These are phyloP conservation scores for Chymomyza fuscimana DNA, from an alignment of 2,888 invertebrate species.

Conservation along the genomic window DNA sequence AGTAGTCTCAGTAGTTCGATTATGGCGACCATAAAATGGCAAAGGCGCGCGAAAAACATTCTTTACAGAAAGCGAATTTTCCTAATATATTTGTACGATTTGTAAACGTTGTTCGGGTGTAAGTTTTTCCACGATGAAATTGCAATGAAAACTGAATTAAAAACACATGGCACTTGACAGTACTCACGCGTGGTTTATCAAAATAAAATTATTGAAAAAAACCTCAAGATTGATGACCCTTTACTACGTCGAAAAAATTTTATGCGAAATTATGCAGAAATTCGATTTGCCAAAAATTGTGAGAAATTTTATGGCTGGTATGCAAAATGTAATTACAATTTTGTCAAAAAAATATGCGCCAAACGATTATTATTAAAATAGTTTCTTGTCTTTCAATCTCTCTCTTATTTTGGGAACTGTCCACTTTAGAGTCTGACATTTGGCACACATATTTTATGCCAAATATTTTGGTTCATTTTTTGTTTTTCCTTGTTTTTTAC, in stretches of 20 bases:
- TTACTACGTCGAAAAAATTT: constrained; percentile 4
- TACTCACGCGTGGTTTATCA: too few species aligned
- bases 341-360: constrained; percentile 38
- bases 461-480: background rate
- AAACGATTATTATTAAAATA: constrained; percentile 35
- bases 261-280: background rate
- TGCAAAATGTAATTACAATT: constrained; percentile 41
- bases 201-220: too few species aligned
- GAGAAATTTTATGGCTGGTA: constrained; percentile 53
- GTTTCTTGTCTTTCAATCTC: background rate
- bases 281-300: constrained; percentile 17
- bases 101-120: too few species aligned
- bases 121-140: too few species aligned
- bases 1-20: too few species aligned
- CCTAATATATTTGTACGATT: too few species aligned
- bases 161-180: too few species aligned
- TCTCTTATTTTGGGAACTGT: constrained; percentile 15
- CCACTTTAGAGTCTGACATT: constrained; percentile 6
- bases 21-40: too few species aligned
- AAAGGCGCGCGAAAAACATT: too few species aligned
- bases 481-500: too few species aligned
- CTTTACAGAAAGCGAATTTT: too few species aligned
- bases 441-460: background rate
- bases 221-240: background rate
- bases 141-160: too few species aligned